These are phyloP conservation scores for Bombus balteatus DNA, from an alignment of 1,140 invertebrate species.

Conservation along the genomic window DNA sequence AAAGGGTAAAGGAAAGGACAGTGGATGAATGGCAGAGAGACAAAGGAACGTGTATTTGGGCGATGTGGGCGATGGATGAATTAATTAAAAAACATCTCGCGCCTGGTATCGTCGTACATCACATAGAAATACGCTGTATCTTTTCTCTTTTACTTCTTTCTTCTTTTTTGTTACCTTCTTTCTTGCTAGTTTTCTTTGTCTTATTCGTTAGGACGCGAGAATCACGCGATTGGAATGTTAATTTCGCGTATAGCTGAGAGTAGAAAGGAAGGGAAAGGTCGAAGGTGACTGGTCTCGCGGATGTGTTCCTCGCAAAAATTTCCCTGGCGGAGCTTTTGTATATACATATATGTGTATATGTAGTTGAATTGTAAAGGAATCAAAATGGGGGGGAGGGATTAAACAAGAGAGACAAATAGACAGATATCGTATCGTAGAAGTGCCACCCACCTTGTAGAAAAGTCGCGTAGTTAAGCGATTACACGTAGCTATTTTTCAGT, in stretches of 20 bases:
- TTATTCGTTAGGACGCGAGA: background rate
- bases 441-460: background rate
- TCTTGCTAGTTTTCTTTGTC: background rate
- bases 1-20: no score
- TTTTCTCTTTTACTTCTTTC: background rate
- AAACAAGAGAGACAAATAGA: background rate
- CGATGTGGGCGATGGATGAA: background rate
- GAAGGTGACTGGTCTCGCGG: background rate
- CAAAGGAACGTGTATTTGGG: background rate
- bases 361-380: constrained; percentile 1
- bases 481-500: constrained; percentile 5
- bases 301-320: constrained; percentile 2
- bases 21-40: background rate
- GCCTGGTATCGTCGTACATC: no score
- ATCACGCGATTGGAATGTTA: background rate
- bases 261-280: background rate
- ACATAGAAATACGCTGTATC: background rate
- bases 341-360: background rate
- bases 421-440: background rate
- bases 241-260: background rate
- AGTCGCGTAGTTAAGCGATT: background rate
- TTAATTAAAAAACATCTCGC: background rate
- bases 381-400: background rate
- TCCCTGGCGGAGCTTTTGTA: background rate
- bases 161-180: background rate